Base-by-base conservation (phyloP, 30 jellyfish, hydroid and myxozoan genomes). In the Rhopilema esculentum region DNA sequence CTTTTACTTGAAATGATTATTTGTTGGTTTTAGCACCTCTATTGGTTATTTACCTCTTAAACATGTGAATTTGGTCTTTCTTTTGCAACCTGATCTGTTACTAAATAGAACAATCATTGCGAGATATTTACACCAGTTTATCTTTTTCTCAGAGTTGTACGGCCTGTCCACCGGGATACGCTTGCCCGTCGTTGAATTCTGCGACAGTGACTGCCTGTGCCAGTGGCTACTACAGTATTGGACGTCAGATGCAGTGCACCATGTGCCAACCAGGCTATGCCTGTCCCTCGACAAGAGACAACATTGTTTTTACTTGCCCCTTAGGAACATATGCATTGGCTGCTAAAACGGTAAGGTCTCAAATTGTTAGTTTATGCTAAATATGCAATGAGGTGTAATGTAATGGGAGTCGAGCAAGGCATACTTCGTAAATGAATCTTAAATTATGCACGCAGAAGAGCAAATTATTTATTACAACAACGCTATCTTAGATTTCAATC, bases 261-360 rank as follows among this genome's bases (percentile, higher is more conserved):
- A 53, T 81, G 50, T 96, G 99, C 65, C 94, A 89, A 19, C 95
- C 97, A 15, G 99, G 99, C 20, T 86, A 27, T 71, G 97, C 99
- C 1, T 96, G 99, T 75, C 99, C 99, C 16, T 50, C 94, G 27
- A 87, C 84, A 20, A 79, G 85, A 9, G 97, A 86, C 53, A 83
- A 73, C 57, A 61, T 96, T 25, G 85, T 86, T 24, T 71, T 96
- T 6, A 66, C 90, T 1, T 96, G 99, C 72, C 92, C 97, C 0
- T 82, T 50, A 8, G 99, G 99, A 28, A 82, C 92, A 0, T 96
- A 77, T 75, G 79, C 99, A 0, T 52, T 88, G 6, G 93, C 88
- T 40, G 97, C 82, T 49, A 48, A 87, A 28, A 81, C 90, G 96
- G 99, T 91, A 75, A 15, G 97, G 24, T 20, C 19, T 73, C 0